Base-by-base conservation (phyloP, 1,140 invertebrate species). In the Hypothenemus hampei region DNA sequence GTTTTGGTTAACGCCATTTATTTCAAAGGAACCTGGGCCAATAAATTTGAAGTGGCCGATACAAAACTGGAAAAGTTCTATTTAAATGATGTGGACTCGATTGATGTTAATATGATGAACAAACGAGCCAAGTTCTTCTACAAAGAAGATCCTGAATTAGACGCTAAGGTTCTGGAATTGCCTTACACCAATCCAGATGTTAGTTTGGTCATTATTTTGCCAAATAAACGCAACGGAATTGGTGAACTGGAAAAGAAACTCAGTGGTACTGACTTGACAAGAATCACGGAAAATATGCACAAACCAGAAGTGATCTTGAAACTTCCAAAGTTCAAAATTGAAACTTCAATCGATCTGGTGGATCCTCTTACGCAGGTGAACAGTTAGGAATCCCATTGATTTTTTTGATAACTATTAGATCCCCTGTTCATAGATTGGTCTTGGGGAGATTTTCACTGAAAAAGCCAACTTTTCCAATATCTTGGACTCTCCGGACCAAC, bases 1-100 rank as follows among this genome's bases (percentile, higher is more conserved):
- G 78, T 93, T 4, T 71, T 93, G 1, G 73, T 90, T 1, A 93
- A 93, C 73, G 89, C 89, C 6, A 77, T 93, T 31, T 90, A 92
- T 68, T 94, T 93, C 71, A 92, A 91, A 75, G 87, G 84, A 29
- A 72, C 71, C 15, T 87, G 85, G 85, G 63, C 73, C 35, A 69
- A 70, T 8, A 67, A 77, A 53, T 87, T 88, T 61, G 57, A 65
- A 60, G 3, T 43, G 58, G 1, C 83, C 78, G 26, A 29, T 29
- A 29, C 26, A n/a, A 10, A 67, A 66, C 53, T 64, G 65, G 40
- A 87, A 82, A 69, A 65, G 72, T 66, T 63, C 75, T 44, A 72
- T 46, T 22, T 66, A 7, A 60, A 60, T 19, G 63, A 66, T 5
- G 68, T 63, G 0, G 71, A 73, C 16, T 72, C 63, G 0, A 70